Conservation (phyloP, 2,888 invertebrate genomes). For the Rhagium mordax region DNA sequence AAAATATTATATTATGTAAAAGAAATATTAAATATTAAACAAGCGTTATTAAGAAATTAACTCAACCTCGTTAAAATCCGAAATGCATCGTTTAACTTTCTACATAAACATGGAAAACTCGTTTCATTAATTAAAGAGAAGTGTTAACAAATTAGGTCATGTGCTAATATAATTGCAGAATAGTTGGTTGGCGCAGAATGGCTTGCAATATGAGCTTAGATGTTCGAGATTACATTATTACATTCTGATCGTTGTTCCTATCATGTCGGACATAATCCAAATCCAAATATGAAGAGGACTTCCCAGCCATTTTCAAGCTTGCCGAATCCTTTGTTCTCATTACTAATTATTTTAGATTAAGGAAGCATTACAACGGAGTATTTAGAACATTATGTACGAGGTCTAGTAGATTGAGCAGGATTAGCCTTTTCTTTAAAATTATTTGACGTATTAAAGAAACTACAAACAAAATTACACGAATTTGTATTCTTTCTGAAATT, state of each 20-base stretch:
- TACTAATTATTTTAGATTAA: conserved; percentile 20
- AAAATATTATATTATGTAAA: too few relatives aligned
- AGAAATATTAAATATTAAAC: too few relatives aligned
- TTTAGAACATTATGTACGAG: not conserved
- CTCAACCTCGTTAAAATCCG: not conserved
- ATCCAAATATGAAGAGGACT: conserved; percentile 28
- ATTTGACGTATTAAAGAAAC: too few relatives aligned
- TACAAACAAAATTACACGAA: too few relatives aligned
- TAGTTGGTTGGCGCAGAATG: not conserved
- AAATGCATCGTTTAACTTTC: not conserved
- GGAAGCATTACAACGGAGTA: not conserved
- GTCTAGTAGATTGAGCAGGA: not conserved
- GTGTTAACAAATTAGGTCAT: conserved; percentile 13
- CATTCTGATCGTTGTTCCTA: conserved; percentile 45
- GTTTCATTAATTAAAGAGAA: conserved; percentile 15
- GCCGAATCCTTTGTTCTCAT: conserved; percentile 14
- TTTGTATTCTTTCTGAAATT: too few relatives aligned
- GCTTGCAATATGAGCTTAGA: conserved; percentile 1
- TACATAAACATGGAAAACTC: not conserved
- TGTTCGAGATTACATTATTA: conserved; percentile 37
- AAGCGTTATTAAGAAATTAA: not conserved
- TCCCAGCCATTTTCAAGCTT: conserved; percentile 17
- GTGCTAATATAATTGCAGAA: conserved; percentile 12
- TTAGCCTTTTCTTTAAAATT: too few relatives aligned
- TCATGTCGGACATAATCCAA: conserved; percentile 38